A percentile compares a stretch with the other conserved stretches of the same genome.
phyloP scores from a whole-genome alignment of 2,113 vertebrate genomes.

The Dendropsophus ebraccatus region DNA sequence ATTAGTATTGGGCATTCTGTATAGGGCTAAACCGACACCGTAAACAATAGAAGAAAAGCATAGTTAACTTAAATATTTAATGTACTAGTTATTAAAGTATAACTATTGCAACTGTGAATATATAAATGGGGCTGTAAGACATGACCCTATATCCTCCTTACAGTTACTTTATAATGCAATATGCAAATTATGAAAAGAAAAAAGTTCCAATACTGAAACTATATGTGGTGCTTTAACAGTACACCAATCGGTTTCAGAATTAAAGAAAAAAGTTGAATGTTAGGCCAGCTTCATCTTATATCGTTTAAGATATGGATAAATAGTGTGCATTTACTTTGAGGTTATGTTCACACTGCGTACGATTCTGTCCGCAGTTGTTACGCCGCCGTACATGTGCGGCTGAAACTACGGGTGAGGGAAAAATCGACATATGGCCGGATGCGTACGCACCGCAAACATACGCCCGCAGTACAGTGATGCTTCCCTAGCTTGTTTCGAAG shows the following conservation, averaged over 20 bases:
- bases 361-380: too few species aligned
- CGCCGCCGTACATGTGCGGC: too few species aligned
- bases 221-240: background rate
- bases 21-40: background rate
- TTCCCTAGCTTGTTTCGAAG: too few species aligned
- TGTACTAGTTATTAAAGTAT: background rate
- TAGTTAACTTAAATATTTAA: background rate
- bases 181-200: background rate
- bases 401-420: too few species aligned
- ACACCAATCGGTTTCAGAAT: background rate
- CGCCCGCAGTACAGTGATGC: too few species aligned
- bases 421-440: too few species aligned
- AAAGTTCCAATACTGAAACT: background rate
- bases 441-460: too few species aligned
- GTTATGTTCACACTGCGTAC: too few species aligned
- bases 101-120: background rate
- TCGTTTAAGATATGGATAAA: background rate
- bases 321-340: background rate
- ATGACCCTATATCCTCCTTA: background rate
- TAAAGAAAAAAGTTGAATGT: background rate
- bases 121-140: constrained; percentile 3
- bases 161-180: background rate
- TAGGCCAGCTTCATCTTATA: background rate
- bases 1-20: background rate
- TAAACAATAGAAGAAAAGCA: background rate